phyloP scores from a whole-genome alignment of 2,888 invertebrate species.

The Trissoscelio sp. region DNA sequence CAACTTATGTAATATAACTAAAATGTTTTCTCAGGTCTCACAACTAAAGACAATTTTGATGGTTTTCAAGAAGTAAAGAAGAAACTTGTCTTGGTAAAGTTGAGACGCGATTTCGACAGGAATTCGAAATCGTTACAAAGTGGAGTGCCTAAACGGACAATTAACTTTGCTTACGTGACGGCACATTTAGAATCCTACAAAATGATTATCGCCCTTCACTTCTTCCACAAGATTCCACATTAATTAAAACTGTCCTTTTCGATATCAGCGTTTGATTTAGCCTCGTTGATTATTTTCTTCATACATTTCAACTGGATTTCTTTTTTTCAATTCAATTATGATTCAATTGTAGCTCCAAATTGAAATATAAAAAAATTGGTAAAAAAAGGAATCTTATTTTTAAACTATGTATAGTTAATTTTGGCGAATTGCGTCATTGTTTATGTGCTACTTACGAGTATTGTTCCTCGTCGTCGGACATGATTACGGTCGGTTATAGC shows the following conservation, averaged over 20 bases:
- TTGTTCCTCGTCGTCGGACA: slow-evolving; percentile 97
- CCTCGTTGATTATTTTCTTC: not conserved
- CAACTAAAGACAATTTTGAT: not conserved
- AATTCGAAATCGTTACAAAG: slow-evolving; percentile 12
- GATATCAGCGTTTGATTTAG: not conserved
- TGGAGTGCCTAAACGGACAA: slow-evolving; percentile 6
- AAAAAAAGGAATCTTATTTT: too few species aligned
- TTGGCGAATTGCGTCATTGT: slow-evolving; percentile 23
- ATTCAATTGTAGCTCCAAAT: too few species aligned
- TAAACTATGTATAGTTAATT: too few species aligned
- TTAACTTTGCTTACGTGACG: slow-evolving; percentile 48
- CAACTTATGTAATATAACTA: slow-evolving; percentile 44
- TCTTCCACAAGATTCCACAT: slow-evolving; percentile 15
- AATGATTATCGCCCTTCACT: slow-evolving; percentile 22
- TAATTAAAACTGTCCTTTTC: slow-evolving; percentile 12
- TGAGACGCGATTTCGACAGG: slow-evolving; percentile 21
- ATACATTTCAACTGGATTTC: not conserved
- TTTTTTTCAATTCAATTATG: too few species aligned
- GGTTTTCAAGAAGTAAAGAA: not conserved
- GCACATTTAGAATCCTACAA: slow-evolving; percentile 27
- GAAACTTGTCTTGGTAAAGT: slow-evolving; percentile 50
- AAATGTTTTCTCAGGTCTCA: slow-evolving; percentile 19
- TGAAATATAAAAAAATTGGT: too few species aligned
- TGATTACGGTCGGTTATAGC: slow-evolving; percentile 88
- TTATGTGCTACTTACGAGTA: slow-evolving; percentile 92